Conservation (phyloP, 2,113 vertebrate species). For the Papio anubis region DNA sequence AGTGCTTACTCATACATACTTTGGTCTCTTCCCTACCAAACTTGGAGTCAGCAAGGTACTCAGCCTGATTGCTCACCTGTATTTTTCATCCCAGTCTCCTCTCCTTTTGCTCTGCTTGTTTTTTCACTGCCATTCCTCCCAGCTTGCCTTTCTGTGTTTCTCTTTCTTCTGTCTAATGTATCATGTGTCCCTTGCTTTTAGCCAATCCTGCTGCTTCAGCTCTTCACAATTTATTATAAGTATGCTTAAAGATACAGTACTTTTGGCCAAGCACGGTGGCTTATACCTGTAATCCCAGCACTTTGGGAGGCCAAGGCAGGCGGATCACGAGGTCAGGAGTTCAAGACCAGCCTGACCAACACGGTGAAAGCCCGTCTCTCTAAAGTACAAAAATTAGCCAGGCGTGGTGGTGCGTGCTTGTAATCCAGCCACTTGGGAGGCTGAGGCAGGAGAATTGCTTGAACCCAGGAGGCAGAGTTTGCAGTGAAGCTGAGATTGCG, state of each 20-base stretch:
- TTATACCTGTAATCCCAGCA: too few species aligned
- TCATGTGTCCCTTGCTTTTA: background rate
- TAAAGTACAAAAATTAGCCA: too few species aligned
- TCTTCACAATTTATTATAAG: background rate
- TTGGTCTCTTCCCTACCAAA: background rate
- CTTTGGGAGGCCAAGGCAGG: too few species aligned
- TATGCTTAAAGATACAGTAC: background rate
- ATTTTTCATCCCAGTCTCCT: background rate
- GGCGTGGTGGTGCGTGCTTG: too few species aligned
- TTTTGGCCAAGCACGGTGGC: background rate
- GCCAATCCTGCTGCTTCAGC: background rate
- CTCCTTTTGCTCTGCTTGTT: background rate
- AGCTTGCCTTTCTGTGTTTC: background rate
- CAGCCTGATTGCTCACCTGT: background rate
- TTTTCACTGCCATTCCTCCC: background rate
- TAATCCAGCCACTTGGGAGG: too few species aligned
- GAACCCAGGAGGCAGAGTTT: too few species aligned
- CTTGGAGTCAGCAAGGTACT: background rate
- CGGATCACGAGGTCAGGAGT: too few species aligned
- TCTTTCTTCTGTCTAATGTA: background rate
- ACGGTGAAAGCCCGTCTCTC: too few species aligned
- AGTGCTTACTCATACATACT: background rate
- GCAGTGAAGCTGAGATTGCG: too few species aligned
- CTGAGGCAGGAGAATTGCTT: too few species aligned
- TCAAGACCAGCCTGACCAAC: too few species aligned